These are phyloP conservation scores for Troides oblongomaculatus DNA, from an alignment of 2,888 invertebrate genomes.

Conservation along the genomic window DNA sequence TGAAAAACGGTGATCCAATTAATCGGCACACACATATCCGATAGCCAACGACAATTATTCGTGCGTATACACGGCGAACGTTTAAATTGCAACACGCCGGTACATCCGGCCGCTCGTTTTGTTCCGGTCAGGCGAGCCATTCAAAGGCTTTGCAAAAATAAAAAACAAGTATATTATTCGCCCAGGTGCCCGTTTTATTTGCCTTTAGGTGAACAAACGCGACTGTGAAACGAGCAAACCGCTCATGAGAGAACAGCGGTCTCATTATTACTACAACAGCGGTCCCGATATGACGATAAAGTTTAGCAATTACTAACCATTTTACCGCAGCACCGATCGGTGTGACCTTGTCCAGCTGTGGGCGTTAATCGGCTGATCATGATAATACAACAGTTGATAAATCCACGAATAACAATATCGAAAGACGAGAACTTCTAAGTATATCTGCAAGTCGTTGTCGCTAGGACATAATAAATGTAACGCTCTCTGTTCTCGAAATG, in stretches of 20 bases:
- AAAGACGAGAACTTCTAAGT: too few species aligned
- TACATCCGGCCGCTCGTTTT: conserved; percentile 5
- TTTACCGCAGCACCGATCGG: neutral
- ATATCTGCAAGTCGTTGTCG: too few species aligned
- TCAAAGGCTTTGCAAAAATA: conserved; percentile 7
- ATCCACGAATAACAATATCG: too few species aligned
- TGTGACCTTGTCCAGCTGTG: neutral
- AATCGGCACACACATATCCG: conserved; percentile 6
- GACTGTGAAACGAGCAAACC: neutral
- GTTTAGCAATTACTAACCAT: neutral
- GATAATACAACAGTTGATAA: too few species aligned
- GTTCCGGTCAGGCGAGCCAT: conserved; percentile 4
- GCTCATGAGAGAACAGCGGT: conserved; percentile 1
- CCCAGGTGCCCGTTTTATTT: neutral
- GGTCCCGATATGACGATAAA: neutral
- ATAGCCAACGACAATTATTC: conserved; percentile 2
- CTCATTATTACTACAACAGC: neutral
- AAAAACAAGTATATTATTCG: neutral
- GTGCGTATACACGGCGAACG: neutral
- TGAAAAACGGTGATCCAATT: conserved; percentile 17
- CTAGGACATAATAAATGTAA: too few species aligned
- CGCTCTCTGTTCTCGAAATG: too few species aligned
- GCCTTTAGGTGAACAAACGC: neutral
- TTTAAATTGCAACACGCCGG: conserved; percentile 11
- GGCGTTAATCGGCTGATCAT: too few species aligned